These are phyloP conservation scores for Danio rerio DNA, from an alignment of 2,113 vertebrate genomes.

Conservation along the genomic window GRCz12tu NC_133190.1:34273001-34273500, in stretches of 20 bases:
- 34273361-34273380: conserved; percentile 42
- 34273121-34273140: neutral
- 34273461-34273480: neutral
- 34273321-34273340: conserved; percentile 55
- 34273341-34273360: conserved; percentile 63
- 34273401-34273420: conserved; percentile 55
- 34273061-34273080: neutral
- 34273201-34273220: neutral
- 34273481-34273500: neutral
- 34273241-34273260: conserved; percentile 54
- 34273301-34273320: conserved; percentile 61
- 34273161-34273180: conserved; percentile 69
- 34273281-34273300: conserved; percentile 68
- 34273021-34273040: neutral
- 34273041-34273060: neutral
- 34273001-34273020: conserved; percentile 30
- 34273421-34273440: neutral
- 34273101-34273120: neutral
- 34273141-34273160: conserved; percentile 52
- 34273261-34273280: conserved; percentile 59
- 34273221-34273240: neutral
- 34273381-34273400: conserved; percentile 61
- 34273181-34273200: conserved; percentile 49
- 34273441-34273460: neutral
- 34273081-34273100: neutral